Base-by-base conservation (phyloP, 2,113 vertebrate genomes). In the Hyaena hyaena region DNA sequence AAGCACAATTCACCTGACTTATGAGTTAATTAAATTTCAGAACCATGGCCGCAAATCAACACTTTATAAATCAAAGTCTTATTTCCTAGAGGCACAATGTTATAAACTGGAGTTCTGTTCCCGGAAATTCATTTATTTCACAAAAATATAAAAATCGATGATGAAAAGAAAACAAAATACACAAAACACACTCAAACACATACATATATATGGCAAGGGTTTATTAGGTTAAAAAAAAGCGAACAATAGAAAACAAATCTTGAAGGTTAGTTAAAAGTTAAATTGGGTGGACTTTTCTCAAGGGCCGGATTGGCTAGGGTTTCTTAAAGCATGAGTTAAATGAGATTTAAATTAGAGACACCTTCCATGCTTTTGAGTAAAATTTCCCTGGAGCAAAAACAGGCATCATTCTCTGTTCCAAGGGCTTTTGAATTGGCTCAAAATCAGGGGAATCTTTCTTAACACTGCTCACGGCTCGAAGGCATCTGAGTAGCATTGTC, bases 21-120 rank as follows among this genome's bases (percentile, higher is more conserved):
- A 89, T 23, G 55, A 88, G 69, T 92, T 74, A 48, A 94, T 91
- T 69, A 86, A 94, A 89, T 92, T 89, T 19, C 55, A 71, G 92
- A 95, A 10, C 66, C 35, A n/a, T 0, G 9, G 45, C 68, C 65
- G 9, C 15, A 86, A 58, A 74, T 58, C 71, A 71, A 43, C 7
- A 45, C n/a, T 55, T 93, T 35, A 61, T 50, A 79, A 93, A 81
- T 53, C 33, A 76, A 74, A 88, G 12, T 8, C 23, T 93, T 55
- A 74, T 45, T 86, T 98, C 92, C 82, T 43, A 90, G 61, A 73
- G 58, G 33, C 45, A 88, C 7, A 9, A 61, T 33, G 61, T 73
- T 69, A 81, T 88, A 83, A 74, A 39, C 21, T 45, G 10, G 16
- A 88, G 21, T 45, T 94, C 21, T 94, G 19, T 58, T 93, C 92